Evolutionary conservation across 37 sponge, comb jelly and placozoan species (phyloP).

Genomic region (Agelas oroides): DNA sequence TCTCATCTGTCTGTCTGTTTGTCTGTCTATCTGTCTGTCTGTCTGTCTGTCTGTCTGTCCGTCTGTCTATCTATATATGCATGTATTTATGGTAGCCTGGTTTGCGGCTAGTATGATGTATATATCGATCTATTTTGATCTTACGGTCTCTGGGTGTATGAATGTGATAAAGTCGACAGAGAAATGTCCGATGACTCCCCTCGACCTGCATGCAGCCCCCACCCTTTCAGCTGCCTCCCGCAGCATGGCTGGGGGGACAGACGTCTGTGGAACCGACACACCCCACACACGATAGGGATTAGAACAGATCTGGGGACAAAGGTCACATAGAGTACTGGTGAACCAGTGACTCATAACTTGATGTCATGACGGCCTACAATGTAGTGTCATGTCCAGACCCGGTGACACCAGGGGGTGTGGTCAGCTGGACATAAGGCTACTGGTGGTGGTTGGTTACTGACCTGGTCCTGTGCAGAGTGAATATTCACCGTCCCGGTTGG

Average conservation of each 20-base stretch:
- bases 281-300: constrained; percentile 87
- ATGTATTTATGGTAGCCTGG: no score
- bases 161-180: constrained; percentile 93
- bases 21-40: no score
- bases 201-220: constrained; percentile 44
- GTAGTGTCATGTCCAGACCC: no score
- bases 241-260: constrained; percentile 67
- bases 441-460: no score
- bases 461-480: constrained; percentile 86
- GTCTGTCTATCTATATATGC: no score
- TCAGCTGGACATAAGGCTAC: no score
- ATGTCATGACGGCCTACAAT: no score
- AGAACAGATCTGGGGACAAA: constrained; percentile 36
- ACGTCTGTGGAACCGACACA: constrained; percentile 90
- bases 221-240: constrained; percentile 29
- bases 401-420: no score
- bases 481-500: constrained; percentile 78
- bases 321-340: not conserved
- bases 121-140: not conserved
- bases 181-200: constrained; percentile 90
- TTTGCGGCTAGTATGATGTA: no score
- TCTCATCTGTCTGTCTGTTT: no score
- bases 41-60: no score
- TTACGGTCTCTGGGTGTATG: constrained; percentile 48
- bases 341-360: no score